Base-by-base conservation (phyloP, 2,888 invertebrate species). In the Helicoverpa assulta region DNA sequence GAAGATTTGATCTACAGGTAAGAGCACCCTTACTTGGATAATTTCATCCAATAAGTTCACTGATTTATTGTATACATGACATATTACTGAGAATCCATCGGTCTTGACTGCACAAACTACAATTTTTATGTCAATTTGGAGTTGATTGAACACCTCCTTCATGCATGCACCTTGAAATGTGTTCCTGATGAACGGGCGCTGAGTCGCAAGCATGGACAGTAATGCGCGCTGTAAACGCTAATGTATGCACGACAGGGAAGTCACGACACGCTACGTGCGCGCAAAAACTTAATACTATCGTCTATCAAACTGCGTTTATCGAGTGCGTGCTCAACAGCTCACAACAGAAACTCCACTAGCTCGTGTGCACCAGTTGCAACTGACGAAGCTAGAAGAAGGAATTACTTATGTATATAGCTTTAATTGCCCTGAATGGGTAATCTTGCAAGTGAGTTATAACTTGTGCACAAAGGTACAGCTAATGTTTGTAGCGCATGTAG, bases 241-340 rank as follows among this genome's bases (percentile, higher is more conserved):
- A 84, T 78, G 62, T 68, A 82, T 72, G 66, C 75, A 73, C 65
- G 83, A 81, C 71, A 78, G 84, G 87, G 85, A 82, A 85, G 88
- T 88, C 85, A 85, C 85, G 83, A 77, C 78, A 61, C 64, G 65
- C 51, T 81, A 78, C 66, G 56, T 63, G 81, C 71, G 59, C 59
- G 70, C 61, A 64, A 72, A 76, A 80, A 77, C 71, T 62, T 43
- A 68, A 75, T 75, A 71, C 57, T 26, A 29, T 57, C 67, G 62
- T 52, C 59, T 47, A 73, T 57, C 56, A 61, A 59, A 67, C 37
- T 56, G 64, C 61, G 72, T 14, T 52, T 18, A 16, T 26, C 60
- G 16, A 26, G 37, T 40, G 51, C 33, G 40, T 33, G 33, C 47
- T 40, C 0, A 5, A 18, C 33, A 50, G 26, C 14, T n/a, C 18